phyloP scores from a whole-genome alignment of 1,140 invertebrate species.

The Holotrichia oblita region DNA sequence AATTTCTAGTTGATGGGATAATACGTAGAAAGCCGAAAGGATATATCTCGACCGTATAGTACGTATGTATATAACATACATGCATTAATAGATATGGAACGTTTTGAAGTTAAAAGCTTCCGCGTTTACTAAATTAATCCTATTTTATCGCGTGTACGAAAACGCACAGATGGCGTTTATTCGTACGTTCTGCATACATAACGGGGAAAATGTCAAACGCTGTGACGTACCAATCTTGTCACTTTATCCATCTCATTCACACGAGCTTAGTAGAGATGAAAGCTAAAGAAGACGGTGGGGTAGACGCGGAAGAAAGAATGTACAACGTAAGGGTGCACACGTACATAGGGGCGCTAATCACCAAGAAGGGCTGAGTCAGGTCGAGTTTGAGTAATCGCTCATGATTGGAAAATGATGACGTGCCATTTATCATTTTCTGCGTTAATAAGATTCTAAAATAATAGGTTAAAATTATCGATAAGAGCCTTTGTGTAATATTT shows the following conservation, averaged over 20 bases:
- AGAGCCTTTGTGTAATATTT: too few species aligned
- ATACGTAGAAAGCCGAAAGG: neutral
- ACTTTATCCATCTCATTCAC: slow-evolving; percentile 12
- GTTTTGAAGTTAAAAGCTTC: neutral
- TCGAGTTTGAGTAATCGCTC: neutral
- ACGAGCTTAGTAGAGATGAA: neutral
- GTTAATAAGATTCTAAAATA: too few species aligned
- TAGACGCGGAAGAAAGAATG: neutral
- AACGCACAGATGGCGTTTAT: neutral
- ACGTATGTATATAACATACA: too few species aligned
- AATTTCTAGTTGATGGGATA: neutral
- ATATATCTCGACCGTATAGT: too few species aligned
- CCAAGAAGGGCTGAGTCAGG: neutral
- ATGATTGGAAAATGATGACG: neutral
- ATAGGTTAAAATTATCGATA: too few species aligned
- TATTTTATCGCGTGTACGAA: neutral
- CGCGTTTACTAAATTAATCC: neutral
- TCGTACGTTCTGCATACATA: neutral
- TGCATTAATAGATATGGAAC: too few species aligned
- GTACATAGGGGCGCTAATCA: slow-evolving; percentile 10
- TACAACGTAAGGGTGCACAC: neutral
- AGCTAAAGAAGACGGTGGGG: neutral
- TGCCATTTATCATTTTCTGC: neutral
- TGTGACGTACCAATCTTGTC: neutral
- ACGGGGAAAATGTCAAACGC: neutral